Evolutionary conservation across 2,888 invertebrate genomes (phyloP), one percentile per base, ranked within the genome.

Genomic region (Netelia virgata): DNA sequence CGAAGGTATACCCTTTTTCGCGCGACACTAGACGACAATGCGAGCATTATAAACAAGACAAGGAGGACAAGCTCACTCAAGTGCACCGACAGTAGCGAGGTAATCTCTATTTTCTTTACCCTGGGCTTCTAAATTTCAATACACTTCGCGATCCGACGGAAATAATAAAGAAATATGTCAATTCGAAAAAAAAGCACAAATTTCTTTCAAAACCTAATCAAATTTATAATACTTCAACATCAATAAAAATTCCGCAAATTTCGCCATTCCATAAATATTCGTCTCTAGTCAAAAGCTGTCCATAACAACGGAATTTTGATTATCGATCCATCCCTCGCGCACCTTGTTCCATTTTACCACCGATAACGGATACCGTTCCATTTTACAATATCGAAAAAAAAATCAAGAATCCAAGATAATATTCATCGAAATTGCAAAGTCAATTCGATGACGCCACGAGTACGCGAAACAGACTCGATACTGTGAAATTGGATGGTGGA

Each of bases 21-120:
- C 9, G 53, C 20, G 61, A 72, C 63, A 47, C 57, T 43, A 68
- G 6, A 70, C 68, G 70, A 72, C 57, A 11, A 57, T n/a, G 23
- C 64, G 11, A 41, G 61, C 36, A 82, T 59, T 43, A 73, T 55
- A 28, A 72, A 73, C 68, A 63, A 69, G 55, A 64, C 63, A 55
- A 55, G 41, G 55, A 78, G 6, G 57, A 10, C 16, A 18, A 20
- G 11, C 28, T 57, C 63, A 55, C 64, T 79, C 64, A 53, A 79
- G 72, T 63, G 55, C 72, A 47, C 43, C 8, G 18, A 20, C 16
- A 72, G 64, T 8, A 50, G 47, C 72, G 23, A 79, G 55, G 70
- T 55, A 53, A 63, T 79, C 64, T 57, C 70, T 55, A 53, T 36
- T 63, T 61, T 69, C 50, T 53, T 70, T 70, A 50, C 53, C 61